Percentiles rank a stretch among this genome's conserved stretches.
phyloP scores from a whole-genome alignment of 2,797 vertebrate species.

The Platyrinchus mystaceus region DNA sequence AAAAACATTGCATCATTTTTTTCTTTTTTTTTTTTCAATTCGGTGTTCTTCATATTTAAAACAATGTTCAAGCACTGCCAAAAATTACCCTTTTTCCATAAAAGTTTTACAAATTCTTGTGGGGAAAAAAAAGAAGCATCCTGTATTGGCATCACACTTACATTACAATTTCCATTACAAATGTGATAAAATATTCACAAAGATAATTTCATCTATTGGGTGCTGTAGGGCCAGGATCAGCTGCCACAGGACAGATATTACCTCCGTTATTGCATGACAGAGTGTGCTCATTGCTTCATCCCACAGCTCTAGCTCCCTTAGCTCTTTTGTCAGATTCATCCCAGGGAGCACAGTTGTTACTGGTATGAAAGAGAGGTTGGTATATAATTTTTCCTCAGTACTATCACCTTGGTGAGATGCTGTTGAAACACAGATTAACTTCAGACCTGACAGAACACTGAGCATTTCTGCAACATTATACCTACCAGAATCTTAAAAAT shows the following conservation, averaged over 20 bases:
- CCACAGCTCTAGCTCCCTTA: not conserved
- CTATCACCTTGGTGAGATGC: not conserved
- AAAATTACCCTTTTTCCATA: not conserved
- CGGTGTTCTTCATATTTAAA: not conserved
- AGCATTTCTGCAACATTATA: not conserved
- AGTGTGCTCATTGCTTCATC: not conserved
- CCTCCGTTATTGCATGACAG: not conserved
- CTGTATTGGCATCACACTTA: not conserved
- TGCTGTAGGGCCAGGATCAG: not conserved
- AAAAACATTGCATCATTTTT: not conserved
- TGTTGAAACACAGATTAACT: not conserved
- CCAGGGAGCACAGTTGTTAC: not conserved
- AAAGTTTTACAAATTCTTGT: not conserved
- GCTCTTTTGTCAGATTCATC: not conserved
- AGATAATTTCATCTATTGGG: not conserved
- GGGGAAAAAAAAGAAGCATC: fast-evolving
- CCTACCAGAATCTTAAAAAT: not conserved
- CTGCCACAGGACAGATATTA: not conserved
- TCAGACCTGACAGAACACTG: not conserved
- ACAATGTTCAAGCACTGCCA: not conserved
- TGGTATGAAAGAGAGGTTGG: not conserved
- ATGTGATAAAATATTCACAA: not conserved
- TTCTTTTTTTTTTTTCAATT: not conserved
- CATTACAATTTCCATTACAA: not conserved
- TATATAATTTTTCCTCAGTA: not conserved